Evolutionary conservation across 2,888 invertebrate genomes (phyloP).

Genomic region (Loripinus fragilis): DNA sequence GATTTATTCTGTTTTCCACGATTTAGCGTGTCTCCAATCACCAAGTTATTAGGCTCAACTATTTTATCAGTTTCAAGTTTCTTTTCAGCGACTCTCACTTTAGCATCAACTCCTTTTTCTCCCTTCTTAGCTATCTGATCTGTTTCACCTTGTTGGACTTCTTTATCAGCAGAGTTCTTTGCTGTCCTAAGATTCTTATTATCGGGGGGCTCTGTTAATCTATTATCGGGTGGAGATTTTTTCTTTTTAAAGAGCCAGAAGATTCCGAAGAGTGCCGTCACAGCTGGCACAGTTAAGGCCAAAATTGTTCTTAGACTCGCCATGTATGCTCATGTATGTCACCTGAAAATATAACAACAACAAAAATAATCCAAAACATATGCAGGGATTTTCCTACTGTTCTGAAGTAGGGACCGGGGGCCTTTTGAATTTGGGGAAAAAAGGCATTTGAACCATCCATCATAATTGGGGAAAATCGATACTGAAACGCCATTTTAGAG

Average conservation of each 20-base stretch:
- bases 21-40: not conserved
- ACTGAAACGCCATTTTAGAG: too few species aligned
- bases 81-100: not conserved
- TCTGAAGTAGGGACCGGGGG: too few species aligned
- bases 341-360: too few species aligned
- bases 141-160: not conserved
- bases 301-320: constrained; percentile 59
- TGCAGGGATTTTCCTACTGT: too few species aligned
- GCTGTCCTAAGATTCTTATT: constrained; percentile 23
- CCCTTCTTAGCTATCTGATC: not conserved
- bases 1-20: not conserved
- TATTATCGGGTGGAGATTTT: constrained; percentile 45
- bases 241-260: constrained; percentile 71
- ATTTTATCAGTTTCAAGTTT: not conserved
- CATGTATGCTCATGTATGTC: too few species aligned
- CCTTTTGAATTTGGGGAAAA: too few species aligned
- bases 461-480: too few species aligned
- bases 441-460: too few species aligned
- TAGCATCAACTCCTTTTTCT: not conserved
- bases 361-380: too few species aligned
- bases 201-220: constrained; percentile 18
- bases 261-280: constrained; percentile 69
- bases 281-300: constrained; percentile 65
- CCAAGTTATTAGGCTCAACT: too few species aligned
- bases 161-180: not conserved